Percentiles rank a stretch among this genome's conserved stretches.
Conservation (phyloP, 2,888 invertebrate species). For the Noctuana brunneofusca region DNA sequence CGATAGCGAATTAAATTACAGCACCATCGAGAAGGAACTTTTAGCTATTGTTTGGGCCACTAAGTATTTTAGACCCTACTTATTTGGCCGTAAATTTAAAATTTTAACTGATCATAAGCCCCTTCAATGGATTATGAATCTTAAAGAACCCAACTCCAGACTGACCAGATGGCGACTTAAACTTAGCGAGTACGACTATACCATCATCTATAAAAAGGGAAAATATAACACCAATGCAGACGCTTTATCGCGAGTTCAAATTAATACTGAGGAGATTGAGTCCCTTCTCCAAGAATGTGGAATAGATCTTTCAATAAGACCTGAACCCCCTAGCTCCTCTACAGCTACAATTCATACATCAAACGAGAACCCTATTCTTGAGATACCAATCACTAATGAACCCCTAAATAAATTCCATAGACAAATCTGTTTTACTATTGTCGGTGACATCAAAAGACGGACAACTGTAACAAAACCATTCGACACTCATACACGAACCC, state of each 20-base stretch:
- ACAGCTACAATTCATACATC: not conserved
- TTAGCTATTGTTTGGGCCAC: conserved; percentile 45
- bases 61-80: conserved; percentile 34
- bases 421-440: not conserved
- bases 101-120: conserved; percentile 40
- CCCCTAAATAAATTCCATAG: not conserved
- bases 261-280: conserved; percentile 20
- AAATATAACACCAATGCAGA: conserved; percentile 13
- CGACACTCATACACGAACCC: not conserved
- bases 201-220: conserved; percentile 12
- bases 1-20: conserved; percentile 43
- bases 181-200: conserved; percentile 18
- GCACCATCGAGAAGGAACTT: conserved; percentile 46
- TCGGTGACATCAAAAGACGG: not conserved
- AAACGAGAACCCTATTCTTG: not conserved
- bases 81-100: conserved; percentile 40
- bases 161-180: conserved; percentile 49
- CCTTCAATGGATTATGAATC: conserved; percentile 41
- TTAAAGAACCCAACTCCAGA: conserved; percentile 55
- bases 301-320: not conserved
- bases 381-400: not conserved
- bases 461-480: not conserved
- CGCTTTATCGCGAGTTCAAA: conserved; percentile 7
- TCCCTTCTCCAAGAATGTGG: conserved; percentile 1
- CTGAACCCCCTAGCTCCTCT: not conserved